These are phyloP conservation scores for Nestor notabilis DNA, from an alignment of 2,113 vertebrate genomes.

Conservation along the genomic window DNA sequence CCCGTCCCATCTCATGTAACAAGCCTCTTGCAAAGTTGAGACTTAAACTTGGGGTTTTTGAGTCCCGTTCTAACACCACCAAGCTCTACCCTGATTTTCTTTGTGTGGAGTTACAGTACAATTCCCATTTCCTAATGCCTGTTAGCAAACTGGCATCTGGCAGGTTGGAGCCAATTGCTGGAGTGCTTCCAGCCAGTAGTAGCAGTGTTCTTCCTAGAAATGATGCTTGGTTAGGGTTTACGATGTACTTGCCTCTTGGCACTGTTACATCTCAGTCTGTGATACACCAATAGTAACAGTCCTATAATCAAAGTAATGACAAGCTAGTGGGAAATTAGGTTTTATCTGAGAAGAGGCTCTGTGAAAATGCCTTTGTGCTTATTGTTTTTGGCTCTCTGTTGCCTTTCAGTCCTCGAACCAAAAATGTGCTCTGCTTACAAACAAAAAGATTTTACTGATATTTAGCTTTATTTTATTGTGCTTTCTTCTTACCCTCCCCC, in stretches of 20 bases:
- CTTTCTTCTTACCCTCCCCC: background rate
- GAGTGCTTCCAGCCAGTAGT: background rate
- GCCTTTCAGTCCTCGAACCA: background rate
- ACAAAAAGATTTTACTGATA: background rate
- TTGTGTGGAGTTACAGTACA: background rate
- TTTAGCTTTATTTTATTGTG: background rate
- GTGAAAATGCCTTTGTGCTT: background rate
- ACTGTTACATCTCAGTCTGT: background rate
- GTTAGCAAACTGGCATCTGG: background rate
- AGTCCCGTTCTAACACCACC: background rate
- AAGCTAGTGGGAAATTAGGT: background rate
- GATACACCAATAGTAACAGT: background rate
- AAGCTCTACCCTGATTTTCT: background rate
- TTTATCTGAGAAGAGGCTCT: background rate
- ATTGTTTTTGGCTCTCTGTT: background rate
- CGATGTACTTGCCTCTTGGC: accelerated
- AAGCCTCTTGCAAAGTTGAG: background rate
- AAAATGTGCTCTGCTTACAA: background rate
- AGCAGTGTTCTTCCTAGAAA: background rate
- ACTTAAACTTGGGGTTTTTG: background rate
- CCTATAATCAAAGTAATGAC: background rate
- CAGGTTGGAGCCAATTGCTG: background rate
- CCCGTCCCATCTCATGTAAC: background rate
- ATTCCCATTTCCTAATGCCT: background rate
- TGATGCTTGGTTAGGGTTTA: background rate